Conservation (phyloP, 2,888 invertebrate genomes). For the Allophyes oxyacanthae region DNA sequence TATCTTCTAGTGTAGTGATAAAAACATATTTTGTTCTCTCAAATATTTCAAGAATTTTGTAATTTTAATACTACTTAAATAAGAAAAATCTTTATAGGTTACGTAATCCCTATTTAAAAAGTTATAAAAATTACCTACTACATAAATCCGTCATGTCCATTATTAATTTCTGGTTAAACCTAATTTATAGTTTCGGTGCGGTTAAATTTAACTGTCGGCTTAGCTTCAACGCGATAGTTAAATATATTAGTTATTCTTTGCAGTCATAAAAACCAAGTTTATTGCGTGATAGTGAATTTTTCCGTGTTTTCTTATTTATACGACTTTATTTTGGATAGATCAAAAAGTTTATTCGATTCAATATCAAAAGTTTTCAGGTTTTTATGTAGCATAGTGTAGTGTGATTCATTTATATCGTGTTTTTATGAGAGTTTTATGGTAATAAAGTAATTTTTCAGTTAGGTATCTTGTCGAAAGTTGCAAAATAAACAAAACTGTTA, state of each 20-base stretch:
- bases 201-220: constrained; percentile 57
- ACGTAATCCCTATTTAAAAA: constrained; percentile 29
- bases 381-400: constrained; percentile 11
- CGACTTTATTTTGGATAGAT: constrained; percentile 29
- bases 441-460: constrained; percentile 23
- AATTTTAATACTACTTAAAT: too few relatives aligned
- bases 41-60: too few relatives aligned
- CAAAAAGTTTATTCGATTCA: constrained; percentile 33
- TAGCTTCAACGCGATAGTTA: constrained; percentile 49
- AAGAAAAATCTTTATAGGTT: too few relatives aligned
- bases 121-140: constrained; percentile 25
- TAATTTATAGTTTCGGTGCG: constrained; percentile 50
- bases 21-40: too few relatives aligned
- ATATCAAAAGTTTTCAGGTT: constrained; percentile 36
- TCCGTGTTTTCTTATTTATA: constrained; percentile 40
- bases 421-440: constrained; percentile 15
- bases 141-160: constrained; percentile 34
- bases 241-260: constrained; percentile 55
- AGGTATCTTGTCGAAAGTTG: constrained; percentile 10
- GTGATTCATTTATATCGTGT: constrained; percentile 24
- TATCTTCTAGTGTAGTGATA: too few relatives aligned
- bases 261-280: constrained; percentile 50
- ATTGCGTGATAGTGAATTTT: constrained; percentile 50
- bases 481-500: constrained; percentile 29
- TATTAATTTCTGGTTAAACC: constrained; percentile 52